Conservation (phyloP, 2,888 invertebrate genomes). For the Sipunculus nudus region DNA sequence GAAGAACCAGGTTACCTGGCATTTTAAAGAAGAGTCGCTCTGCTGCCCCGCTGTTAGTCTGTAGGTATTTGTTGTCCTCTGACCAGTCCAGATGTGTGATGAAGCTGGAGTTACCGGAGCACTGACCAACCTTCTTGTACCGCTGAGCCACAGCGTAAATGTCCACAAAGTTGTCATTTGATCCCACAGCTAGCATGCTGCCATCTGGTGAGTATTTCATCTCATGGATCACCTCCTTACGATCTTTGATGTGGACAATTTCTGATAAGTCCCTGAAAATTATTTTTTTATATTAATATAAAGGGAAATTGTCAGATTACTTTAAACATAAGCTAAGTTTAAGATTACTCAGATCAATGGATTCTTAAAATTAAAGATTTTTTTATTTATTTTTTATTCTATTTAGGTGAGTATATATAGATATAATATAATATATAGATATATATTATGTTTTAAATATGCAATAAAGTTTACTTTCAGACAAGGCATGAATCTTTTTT, state of each 20-base stretch:
- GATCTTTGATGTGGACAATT: constrained; percentile 60
- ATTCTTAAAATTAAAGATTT: too few relatives aligned
- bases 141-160: constrained; percentile 63
- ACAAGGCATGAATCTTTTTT: too few relatives aligned
- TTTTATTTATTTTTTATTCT: too few relatives aligned
- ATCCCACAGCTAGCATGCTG: constrained; percentile 65
- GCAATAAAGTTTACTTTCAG: too few relatives aligned
- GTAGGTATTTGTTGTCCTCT: constrained; percentile 63
- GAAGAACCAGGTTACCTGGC: too few relatives aligned
- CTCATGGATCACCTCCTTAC: constrained; percentile 67
- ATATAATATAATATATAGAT: too few relatives aligned
- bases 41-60: constrained; percentile 66
- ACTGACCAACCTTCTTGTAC: constrained; percentile 61
- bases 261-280: constrained; percentile 62
- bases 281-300: background rate
- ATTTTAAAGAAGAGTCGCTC: constrained; percentile 64
- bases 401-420: too few relatives aligned
- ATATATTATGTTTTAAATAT: too few relatives aligned
- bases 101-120: constrained; percentile 66
- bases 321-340: too few relatives aligned
- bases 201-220: constrained; percentile 68
- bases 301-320: background rate
- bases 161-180: constrained; percentile 67
- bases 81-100: constrained; percentile 69
- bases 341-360: too few relatives aligned